These are phyloP conservation scores for Ornithoptera priamus DNA, from an alignment of 2,888 invertebrate species.

Conservation along the genomic window DNA sequence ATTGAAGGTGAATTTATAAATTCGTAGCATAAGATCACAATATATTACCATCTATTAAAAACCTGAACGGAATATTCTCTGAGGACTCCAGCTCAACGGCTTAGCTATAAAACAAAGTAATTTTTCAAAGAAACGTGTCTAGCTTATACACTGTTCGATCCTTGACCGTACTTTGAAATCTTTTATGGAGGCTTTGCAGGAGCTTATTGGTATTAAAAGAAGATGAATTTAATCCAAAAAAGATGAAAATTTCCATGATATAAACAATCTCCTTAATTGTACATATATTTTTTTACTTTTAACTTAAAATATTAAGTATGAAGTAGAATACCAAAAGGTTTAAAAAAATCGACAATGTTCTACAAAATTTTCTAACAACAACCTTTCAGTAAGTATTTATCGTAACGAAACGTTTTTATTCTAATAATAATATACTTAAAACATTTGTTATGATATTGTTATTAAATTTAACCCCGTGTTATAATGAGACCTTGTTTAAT, in stretches of 20 bases:
- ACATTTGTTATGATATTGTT: not conserved
- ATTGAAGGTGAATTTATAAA: too few relatives aligned
- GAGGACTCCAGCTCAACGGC: slow-evolving; percentile 7
- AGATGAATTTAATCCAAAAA: too few relatives aligned
- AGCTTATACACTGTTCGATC: slow-evolving; percentile 3
- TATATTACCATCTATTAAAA: slow-evolving; percentile 13
- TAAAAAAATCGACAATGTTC: too few relatives aligned
- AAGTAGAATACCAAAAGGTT: too few relatives aligned
- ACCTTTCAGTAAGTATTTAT: too few relatives aligned
- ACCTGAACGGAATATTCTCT: slow-evolving; percentile 7
- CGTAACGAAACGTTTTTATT: not conserved
- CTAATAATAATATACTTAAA: not conserved
- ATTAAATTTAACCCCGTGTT: not conserved
- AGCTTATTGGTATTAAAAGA: not conserved
- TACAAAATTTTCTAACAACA: too few relatives aligned
- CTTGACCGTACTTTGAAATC: slow-evolving; percentile 7
- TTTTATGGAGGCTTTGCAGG: slow-evolving; percentile 4
- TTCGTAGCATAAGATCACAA: not conserved
- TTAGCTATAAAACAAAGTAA: slow-evolving; percentile 21
- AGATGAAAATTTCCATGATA: too few relatives aligned
- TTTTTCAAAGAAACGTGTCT: slow-evolving; percentile 19
- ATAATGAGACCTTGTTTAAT: not conserved
- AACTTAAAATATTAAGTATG: too few relatives aligned
- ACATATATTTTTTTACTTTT: too few relatives aligned
- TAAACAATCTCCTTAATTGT: too few relatives aligned